A percentile compares a stretch with the other conserved stretches of the same genome.
Evolutionary conservation across 2,797 vertebrate species (phyloP).

Genomic region (Enteromius paludinosus): DNA sequence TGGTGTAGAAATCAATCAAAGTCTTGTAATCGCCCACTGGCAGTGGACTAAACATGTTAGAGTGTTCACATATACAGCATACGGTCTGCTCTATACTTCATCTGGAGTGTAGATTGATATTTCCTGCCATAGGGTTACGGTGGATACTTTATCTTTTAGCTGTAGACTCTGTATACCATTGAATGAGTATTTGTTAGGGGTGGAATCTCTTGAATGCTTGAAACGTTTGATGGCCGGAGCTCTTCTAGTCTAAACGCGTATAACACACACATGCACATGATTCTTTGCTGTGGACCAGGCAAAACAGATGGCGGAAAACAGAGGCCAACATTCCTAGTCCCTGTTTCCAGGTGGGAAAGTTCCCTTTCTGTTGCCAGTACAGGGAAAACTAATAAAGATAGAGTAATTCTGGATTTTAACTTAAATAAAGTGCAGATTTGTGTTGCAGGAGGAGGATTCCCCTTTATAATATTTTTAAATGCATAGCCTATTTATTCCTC

Average conservation of each 20-base stretch:
- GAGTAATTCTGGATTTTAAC: slow-evolving; percentile 73
- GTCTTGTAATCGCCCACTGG: slow-evolving; percentile 19
- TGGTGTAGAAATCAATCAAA: slow-evolving; percentile 1
- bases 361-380: slow-evolving; percentile 72
- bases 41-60: slow-evolving; percentile 26
- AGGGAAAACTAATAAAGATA: slow-evolving; percentile 64
- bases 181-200: slow-evolving; percentile 30
- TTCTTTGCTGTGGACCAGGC: slow-evolving; percentile 61
- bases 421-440: slow-evolving; percentile 71
- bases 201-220: slow-evolving; percentile 45
- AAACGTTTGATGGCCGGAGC: slow-evolving; percentile 31
- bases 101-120: slow-evolving; percentile 26
- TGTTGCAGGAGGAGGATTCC: slow-evolving; percentile 57
- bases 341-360: slow-evolving; percentile 78
- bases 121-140: slow-evolving; percentile 18
- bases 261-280: slow-evolving; percentile 43
- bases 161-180: neutral
- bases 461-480: slow-evolving; percentile 43
- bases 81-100: neutral
- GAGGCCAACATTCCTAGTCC: slow-evolving; percentile 76
- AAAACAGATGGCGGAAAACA: slow-evolving; percentile 76
- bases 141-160: slow-evolving; percentile 8
- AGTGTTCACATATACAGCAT: slow-evolving; percentile 4
- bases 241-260: slow-evolving; percentile 54
- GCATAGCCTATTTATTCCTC: slow-evolving; percentile 53